Percentiles rank a stretch among this genome's conserved stretches.
Evolutionary conservation across 1,140 invertebrate species (phyloP).

Genomic region (Zophobas morio): DNA sequence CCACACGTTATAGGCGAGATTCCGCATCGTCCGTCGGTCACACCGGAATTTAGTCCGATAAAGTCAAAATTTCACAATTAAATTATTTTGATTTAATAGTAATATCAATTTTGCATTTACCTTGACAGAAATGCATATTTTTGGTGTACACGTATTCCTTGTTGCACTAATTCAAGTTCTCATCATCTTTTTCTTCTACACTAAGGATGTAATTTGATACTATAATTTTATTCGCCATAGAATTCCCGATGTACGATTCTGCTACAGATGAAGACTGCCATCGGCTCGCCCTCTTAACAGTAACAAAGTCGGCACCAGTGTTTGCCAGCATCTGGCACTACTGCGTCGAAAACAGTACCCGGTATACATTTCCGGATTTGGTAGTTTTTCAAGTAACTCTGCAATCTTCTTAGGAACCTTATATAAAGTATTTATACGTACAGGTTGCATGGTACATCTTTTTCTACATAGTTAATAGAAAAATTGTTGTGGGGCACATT

Average conservation of each 20-base stretch:
- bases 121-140: no score
- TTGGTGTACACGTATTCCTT: no score
- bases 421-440: background rate
- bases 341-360: slow-evolving; percentile 14
- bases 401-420: slow-evolving; percentile 18
- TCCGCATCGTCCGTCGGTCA: no score
- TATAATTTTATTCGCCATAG: slow-evolving; percentile 7
- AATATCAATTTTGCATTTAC: no score
- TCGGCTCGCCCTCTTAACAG: background rate
- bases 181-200: no score
- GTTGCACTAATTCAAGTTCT: no score
- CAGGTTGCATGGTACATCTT: background rate
- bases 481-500: background rate
- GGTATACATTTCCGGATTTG: slow-evolving; percentile 19
- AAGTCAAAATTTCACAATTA: no score
- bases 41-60: no score
- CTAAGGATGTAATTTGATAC: background rate
- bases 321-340: background rate
- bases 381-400: background rate
- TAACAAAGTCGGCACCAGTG: slow-evolving; percentile 5
- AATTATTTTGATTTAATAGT: no score
- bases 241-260: background rate
- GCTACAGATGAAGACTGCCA: slow-evolving; percentile 15
- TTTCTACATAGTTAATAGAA: background rate
- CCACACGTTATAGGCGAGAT: no score